phyloP scores from a whole-genome alignment of 2,888 invertebrate species.

The Stomorhina lunata region DNA sequence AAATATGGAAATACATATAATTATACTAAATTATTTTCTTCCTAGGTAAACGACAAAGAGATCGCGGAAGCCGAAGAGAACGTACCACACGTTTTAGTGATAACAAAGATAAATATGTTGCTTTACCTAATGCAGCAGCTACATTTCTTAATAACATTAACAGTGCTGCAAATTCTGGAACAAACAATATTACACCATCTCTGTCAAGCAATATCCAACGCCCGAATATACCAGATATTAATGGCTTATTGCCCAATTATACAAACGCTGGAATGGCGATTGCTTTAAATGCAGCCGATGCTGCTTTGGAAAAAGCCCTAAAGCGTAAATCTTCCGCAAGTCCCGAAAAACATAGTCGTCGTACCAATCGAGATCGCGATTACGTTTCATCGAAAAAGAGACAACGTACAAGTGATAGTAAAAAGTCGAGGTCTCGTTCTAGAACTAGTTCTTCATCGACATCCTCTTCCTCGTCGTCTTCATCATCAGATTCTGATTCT shows the following conservation, averaged over 20 bases:
- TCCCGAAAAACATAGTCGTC: slow-evolving; percentile 24
- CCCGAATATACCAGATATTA: slow-evolving; percentile 48
- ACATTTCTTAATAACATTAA: slow-evolving; percentile 70
- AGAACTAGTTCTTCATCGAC: slow-evolving; percentile 49
- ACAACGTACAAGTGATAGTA: slow-evolving; percentile 16
- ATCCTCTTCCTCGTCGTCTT: slow-evolving; percentile 62
- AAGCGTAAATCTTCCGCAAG: slow-evolving; percentile 60
- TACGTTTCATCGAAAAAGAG: slow-evolving; percentile 27
- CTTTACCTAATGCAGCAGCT: slow-evolving; percentile 60
- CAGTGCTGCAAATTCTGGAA: slow-evolving; percentile 9
- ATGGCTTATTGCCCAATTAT: slow-evolving; percentile 43
- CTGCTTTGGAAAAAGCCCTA: slow-evolving; percentile 71
- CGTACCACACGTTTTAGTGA: slow-evolving; percentile 79
- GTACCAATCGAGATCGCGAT: slow-evolving; percentile 10
- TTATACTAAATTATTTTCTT: slow-evolving; percentile 45
- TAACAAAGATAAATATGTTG: slow-evolving; percentile 74
- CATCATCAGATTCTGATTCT: slow-evolving; percentile 58
- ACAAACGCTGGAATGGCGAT: slow-evolving; percentile 52
- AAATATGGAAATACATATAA: neutral
- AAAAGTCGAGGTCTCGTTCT: slow-evolving; percentile 41
- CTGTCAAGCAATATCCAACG: slow-evolving; percentile 5
- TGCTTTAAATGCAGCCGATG: slow-evolving; percentile 72
- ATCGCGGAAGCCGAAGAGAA: slow-evolving; percentile 72
- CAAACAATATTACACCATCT: slow-evolving; percentile 9
- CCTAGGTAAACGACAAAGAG: slow-evolving; percentile 76